Evolutionary conservation across 2,113 vertebrate species (phyloP).

Genomic region (Oryzias javanicus): DNA sequence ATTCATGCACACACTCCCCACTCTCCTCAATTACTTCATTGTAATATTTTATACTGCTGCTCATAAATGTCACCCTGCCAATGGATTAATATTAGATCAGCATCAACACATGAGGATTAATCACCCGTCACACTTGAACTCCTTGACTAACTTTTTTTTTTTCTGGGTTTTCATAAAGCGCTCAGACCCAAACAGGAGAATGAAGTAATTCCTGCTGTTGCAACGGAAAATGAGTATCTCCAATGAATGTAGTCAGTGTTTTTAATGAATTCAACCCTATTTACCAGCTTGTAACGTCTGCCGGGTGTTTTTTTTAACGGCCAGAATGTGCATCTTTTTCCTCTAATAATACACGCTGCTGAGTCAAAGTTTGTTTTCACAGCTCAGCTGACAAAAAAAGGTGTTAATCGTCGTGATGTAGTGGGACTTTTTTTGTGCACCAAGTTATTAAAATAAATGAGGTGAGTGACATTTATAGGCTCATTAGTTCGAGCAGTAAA

Average conservation of each 20-base stretch:
- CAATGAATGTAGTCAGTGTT: slow-evolving; percentile 64
- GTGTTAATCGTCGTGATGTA: slow-evolving; percentile 43
- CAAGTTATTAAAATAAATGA: slow-evolving; percentile 43
- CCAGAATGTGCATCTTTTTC: slow-evolving; percentile 23
- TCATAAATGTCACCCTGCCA: slow-evolving; percentile 42
- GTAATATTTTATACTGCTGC: slow-evolving; percentile 28
- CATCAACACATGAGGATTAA: slow-evolving; percentile 38
- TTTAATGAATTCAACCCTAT: slow-evolving; percentile 51
- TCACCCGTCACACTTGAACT: slow-evolving; percentile 40
- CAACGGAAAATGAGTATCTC: slow-evolving; percentile 51
- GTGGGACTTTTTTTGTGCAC: slow-evolving; percentile 16
- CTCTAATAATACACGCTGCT: not conserved
- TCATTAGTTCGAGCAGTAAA: slow-evolving; percentile 54
- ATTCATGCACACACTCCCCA: slow-evolving; percentile 29
- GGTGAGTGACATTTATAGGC: slow-evolving; percentile 56
- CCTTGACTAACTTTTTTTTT: slow-evolving; percentile 44
- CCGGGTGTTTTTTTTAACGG: slow-evolving; percentile 37
- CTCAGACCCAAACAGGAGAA: slow-evolving; percentile 39
- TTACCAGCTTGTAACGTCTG: slow-evolving; percentile 51
- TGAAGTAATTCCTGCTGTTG: slow-evolving; percentile 49
- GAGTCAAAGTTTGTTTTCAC: slow-evolving; percentile 3
- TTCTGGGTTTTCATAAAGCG: slow-evolving; percentile 47
- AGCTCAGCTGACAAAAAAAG: not conserved
- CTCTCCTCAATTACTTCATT: slow-evolving; percentile 45
- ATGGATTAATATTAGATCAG: slow-evolving; percentile 56